Base-by-base conservation (phyloP, 2,888 invertebrate species). In the Leistus spinibarbis region DNA sequence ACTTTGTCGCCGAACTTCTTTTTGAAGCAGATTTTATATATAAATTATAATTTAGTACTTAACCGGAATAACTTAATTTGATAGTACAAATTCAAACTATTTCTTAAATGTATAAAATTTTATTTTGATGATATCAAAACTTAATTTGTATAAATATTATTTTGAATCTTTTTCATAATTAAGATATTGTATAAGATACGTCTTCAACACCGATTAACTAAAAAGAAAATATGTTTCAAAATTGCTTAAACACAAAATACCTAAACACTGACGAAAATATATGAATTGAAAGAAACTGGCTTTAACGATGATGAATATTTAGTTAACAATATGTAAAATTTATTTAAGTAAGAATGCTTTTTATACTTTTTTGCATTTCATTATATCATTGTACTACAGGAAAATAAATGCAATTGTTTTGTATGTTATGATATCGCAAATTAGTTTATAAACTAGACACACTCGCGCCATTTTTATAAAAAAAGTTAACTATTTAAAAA, bases 291-390 rank as follows among this genome's bases (percentile, higher is more conserved):
- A 72, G 66, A 54, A 65, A 69, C 62, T 66, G 65, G 72, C 72
- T 72, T 72, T n/a, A 66, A 57, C 23, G 66, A 24, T 57, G 64
- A 24, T 57, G 64, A 13, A 17, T 60, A 53, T 66, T 72, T 56
- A 72, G 65, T 72, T 72, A 62, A 62, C 20, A 56, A 63, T 24
- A 64, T 69, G 53, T 69, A 62, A 69, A 69, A 23, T 65, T 72
- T 66, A 72, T 72, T 65, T 72, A 40, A 57, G 65, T 62, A 72
- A 57, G 64, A 66, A 66, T 22, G 72, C 72, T 72, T 72, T 69
- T 66, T 72, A 57, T 72, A 72, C 72, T 57, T 23, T 20, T 72
- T 66, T 72, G 66, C 72, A 72, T 71, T 71, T 71, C 23, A 40
- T 22, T 60, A 22, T 69, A 69, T 27, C 65, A 56, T 66, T 72